phyloP scores from a whole-genome alignment of 2,113 vertebrate genomes.

The Aptenodytes patagonicus region DNA sequence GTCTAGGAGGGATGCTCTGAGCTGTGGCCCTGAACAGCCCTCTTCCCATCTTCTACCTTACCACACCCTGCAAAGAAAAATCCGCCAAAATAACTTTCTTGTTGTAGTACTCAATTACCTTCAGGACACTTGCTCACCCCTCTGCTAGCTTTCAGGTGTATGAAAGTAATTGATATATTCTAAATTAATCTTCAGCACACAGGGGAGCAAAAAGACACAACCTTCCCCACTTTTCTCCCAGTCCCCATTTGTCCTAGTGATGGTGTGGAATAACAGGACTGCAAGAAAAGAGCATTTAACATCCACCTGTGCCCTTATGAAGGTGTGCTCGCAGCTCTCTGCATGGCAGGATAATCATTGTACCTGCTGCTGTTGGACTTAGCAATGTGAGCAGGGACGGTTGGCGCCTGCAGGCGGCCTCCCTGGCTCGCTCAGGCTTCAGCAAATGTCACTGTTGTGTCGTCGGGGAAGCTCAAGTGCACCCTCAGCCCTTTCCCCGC shows the following conservation, averaged over 20 bases:
- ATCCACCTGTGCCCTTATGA: background rate
- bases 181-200: constrained; percentile 41
- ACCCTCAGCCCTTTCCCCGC: too few relatives aligned
- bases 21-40: background rate
- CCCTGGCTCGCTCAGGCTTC: background rate
- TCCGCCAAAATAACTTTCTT: background rate
- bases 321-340: background rate
- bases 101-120: background rate
- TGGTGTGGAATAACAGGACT: background rate
- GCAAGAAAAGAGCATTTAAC: background rate
- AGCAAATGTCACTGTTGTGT: background rate
- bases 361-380: background rate
- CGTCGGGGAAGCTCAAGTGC: background rate
- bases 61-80: background rate
- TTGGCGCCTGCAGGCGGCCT: background rate
- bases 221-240: background rate
- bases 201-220: background rate
- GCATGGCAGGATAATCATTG: background rate
- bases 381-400: background rate
- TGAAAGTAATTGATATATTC: constrained; percentile 54
- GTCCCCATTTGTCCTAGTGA: background rate
- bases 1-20: background rate
- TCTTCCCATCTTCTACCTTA: background rate
- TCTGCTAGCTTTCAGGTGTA: background rate
- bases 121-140: background rate